A percentile compares a stretch with the other conserved stretches of the same genome.
Evolutionary conservation across 2,797 vertebrate genomes (phyloP).

Genomic region (Manis javanica): DNA sequence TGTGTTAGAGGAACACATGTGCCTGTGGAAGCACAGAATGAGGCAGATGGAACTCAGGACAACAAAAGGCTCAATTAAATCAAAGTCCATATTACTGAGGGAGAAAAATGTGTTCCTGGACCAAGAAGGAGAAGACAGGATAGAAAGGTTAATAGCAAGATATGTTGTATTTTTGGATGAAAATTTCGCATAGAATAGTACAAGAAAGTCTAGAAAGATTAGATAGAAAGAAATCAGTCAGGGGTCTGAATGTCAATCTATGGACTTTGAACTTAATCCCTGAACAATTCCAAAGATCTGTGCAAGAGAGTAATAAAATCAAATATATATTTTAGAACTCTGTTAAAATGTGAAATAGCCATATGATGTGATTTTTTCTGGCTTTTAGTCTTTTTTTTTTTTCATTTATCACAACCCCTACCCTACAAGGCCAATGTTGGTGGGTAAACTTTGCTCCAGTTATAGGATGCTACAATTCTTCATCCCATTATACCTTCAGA

Average conservation of each 20-base stretch:
- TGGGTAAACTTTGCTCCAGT: not conserved
- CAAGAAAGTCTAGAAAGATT: not conserved
- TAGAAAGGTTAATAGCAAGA: not conserved
- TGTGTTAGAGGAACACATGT: not conserved
- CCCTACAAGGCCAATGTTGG: not conserved
- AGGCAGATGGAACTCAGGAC: not conserved
- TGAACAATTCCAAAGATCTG: not conserved
- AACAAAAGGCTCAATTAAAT: not conserved
- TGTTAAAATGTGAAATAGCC: not conserved
- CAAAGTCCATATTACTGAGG: not conserved
- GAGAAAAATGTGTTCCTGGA: not conserved
- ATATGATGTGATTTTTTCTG: not conserved
- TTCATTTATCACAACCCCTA: not conserved
- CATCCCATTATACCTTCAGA: not conserved
- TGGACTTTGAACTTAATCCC: not conserved
- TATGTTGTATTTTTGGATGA: not conserved
- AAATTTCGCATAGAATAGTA: not conserved
- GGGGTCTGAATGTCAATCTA: not conserved
- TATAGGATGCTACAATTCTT: not conserved
- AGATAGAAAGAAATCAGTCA: not conserved
- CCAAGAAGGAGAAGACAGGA: not conserved
- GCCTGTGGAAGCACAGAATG: not conserved
- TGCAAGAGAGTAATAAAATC: not conserved
- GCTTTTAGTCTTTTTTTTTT: not conserved
- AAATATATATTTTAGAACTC: not conserved